Evolutionary conservation across 2,113 vertebrate genomes (phyloP).

Genomic region (Columbina picui): DNA sequence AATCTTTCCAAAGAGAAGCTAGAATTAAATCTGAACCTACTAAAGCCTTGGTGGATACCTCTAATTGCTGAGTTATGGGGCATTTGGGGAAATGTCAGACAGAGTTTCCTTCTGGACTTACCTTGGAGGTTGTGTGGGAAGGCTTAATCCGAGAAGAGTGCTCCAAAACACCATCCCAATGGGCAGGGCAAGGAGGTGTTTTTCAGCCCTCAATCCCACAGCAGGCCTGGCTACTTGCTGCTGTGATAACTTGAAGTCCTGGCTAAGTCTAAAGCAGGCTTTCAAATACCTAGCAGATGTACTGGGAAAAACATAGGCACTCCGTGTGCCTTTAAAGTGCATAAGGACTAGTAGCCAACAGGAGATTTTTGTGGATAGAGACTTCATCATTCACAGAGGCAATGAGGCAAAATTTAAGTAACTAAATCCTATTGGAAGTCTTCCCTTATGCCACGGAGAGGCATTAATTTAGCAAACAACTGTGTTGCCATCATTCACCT

Average conservation of each 20-base stretch:
- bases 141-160: not conserved
- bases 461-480: not conserved
- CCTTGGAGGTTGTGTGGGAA: not conserved
- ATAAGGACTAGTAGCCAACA: not conserved
- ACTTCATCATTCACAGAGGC: not conserved
- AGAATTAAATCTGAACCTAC: not conserved
- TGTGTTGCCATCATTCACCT: not conserved
- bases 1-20: not conserved
- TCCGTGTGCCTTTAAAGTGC: not conserved
- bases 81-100: not conserved
- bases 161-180: not conserved
- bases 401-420: not conserved
- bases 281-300: not conserved
- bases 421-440: not conserved
- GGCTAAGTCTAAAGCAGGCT: not conserved
- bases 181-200: not conserved
- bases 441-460: not conserved
- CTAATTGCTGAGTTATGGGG: not conserved
- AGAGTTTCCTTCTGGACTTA: not conserved
- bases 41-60: not conserved
- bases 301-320: fast-evolving
- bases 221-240: not conserved
- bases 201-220: fast-evolving
- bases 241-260: not conserved
- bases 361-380: not conserved